Evolutionary conservation across 1,140 invertebrate species (phyloP), one percentile per base, ranked within the genome.

Genomic region (Tetragnatha versicolor): DNA sequence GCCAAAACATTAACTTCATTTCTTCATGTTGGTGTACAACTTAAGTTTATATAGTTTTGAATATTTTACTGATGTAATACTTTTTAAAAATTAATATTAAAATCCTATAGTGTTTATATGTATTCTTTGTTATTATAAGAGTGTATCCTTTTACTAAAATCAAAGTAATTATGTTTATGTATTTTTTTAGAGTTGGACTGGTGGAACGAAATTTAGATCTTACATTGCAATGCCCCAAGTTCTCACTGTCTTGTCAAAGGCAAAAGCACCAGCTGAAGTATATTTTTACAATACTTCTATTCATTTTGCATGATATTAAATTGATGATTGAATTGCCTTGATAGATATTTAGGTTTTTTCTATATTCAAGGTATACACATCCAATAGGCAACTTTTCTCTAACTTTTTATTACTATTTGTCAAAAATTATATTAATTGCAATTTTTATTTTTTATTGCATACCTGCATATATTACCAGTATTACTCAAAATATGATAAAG

Each of bases 201-300:
- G 63, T 66, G 20, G 25, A 29, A 37, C 33, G 25, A 66, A 66
- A 66, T 31, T 66, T 20, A 22, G 42, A 14, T 49, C 63, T 0
- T 47, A 25, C 27, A 66, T 66, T 49, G 42, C n/a, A 47, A 47
- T 29, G 17, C 5, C 14, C n/a, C n/a, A n/a, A 66, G 17, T 66
- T 49, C 42, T 66, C 2, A 25, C 29, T 6, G 12, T 33, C 7
- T 27, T 66, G 17, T 37, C 25, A 7, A 47, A 66, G 25, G 22
- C 9, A 47, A 29, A 35, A 29, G 37, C 63, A 7, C 63, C 63
- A 2, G 25, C 42, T 47, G 63, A 66, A 49, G 63, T 66, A 66
- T 47, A 25, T 9, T 3, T 63, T 55, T 10, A 42, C 7, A 42
- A 10, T 42, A 5, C n/a, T 58, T 29, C 17, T 12, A 6, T 31